A percentile compares a stretch with the other conserved stretches of the same genome.
Evolutionary conservation across 1,140 invertebrate genomes (phyloP).

Genomic region (Papilio polytes): DNA sequence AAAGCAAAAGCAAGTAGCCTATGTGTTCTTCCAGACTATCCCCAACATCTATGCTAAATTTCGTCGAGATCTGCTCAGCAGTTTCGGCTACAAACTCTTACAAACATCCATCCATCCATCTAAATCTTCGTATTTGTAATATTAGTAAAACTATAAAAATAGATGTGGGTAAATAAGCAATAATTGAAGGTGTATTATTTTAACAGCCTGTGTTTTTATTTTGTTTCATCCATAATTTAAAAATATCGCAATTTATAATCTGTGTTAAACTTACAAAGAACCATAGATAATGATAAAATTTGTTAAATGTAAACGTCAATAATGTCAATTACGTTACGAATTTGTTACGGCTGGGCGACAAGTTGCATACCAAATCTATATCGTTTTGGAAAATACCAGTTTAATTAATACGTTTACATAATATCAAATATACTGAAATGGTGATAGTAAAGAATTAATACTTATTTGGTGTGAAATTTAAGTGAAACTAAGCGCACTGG

Average conservation of each 20-base stretch:
- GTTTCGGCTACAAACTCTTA: no score
- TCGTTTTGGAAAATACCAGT: conserved; percentile 47
- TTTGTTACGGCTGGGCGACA: conserved; percentile 32
- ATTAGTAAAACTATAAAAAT: no score
- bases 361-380: conserved; percentile 32
- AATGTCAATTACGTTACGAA: conserved; percentile 49
- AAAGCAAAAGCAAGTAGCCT: no score
- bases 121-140: no score
- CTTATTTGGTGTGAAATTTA: conserved; percentile 6
- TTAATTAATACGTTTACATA: conserved; percentile 40
- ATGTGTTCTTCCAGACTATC: no score
- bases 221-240: not conserved
- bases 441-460: conserved; percentile 4
- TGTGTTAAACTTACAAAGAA: not conserved
- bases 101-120: no score
- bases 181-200: not conserved
- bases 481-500: not conserved
- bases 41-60: no score
- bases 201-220: not conserved
- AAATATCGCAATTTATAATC: not conserved
- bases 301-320: conserved; percentile 54
- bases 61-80: no score
- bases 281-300: conserved; percentile 37
- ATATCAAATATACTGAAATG: conserved; percentile 7
- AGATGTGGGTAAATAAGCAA: not conserved